These are phyloP conservation scores for Chionis minor DNA, from an alignment of 2,113 vertebrate genomes.

Conservation along the genomic window DNA sequence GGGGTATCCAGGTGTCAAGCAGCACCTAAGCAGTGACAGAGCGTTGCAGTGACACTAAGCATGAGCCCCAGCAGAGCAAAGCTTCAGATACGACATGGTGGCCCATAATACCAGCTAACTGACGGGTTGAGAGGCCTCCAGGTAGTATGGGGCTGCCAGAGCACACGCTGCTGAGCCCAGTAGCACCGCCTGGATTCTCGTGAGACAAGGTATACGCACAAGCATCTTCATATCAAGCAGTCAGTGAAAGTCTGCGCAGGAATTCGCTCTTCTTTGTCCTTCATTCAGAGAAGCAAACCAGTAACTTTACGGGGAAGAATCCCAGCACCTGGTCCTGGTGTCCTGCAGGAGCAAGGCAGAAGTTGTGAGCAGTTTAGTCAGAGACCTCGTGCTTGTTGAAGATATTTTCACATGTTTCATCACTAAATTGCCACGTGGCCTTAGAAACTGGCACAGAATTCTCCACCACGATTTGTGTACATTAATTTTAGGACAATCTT, in stretches of 20 bases:
- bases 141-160: background rate
- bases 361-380: no score
- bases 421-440: no score
- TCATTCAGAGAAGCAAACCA: no score
- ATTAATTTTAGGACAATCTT: background rate
- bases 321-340: no score
- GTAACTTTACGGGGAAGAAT: no score
- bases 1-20: background rate
- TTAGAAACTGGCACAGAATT: no score
- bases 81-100: background rate
- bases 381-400: no score
- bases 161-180: background rate
- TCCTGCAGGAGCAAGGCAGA: no score
- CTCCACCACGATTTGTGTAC: background rate
- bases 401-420: no score
- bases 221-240: background rate
- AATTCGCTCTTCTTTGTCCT: background rate
- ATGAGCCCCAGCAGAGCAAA: background rate
- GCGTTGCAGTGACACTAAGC: background rate
- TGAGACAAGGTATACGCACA: background rate
- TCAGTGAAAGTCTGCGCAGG: background rate
- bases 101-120: background rate
- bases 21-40: background rate
- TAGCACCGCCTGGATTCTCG: fast-evolving
- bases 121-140: background rate